A percentile compares a stretch with the other conserved stretches of the same genome.
Conservation (phyloP, 2,797 vertebrate genomes). For the Stomatorhinus walkeri region DNA sequence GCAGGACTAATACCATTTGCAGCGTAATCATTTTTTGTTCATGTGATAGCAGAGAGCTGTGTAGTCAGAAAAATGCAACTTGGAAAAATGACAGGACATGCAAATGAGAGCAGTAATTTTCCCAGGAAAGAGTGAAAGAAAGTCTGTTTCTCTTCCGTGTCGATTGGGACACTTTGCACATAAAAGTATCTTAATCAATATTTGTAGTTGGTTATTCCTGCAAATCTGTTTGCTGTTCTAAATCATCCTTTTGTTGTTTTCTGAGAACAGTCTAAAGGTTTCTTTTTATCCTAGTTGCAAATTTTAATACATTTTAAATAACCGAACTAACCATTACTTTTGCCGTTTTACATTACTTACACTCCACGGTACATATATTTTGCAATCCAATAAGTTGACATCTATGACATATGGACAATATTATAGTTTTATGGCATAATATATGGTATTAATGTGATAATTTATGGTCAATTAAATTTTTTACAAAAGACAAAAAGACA, state of each 20-base stretch:
- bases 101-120: slow-evolving; percentile 41
- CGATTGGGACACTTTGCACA: slow-evolving; percentile 45
- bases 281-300: slow-evolving; percentile 44
- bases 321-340: neutral
- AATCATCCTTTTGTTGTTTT: slow-evolving; percentile 61
- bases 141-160: slow-evolving; percentile 47
- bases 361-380: neutral
- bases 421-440: neutral
- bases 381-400: neutral
- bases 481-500: neutral
- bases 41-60: neutral
- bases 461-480: neutral
- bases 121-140: slow-evolving; percentile 51
- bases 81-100: slow-evolving; percentile 3
- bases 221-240: slow-evolving; percentile 64
- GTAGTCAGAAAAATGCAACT: neutral
- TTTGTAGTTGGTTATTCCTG: slow-evolving; percentile 57
- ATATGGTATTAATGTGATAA: neutral
- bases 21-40: neutral
- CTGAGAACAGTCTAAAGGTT: slow-evolving; percentile 55
- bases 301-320: neutral
- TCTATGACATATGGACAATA: neutral
- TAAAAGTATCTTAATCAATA: slow-evolving; percentile 61
- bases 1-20: neutral
- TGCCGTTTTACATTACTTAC: neutral